Base-by-base conservation (phyloP, 2,888 invertebrate genomes). In the Exephanes ischioxanthus region DNA sequence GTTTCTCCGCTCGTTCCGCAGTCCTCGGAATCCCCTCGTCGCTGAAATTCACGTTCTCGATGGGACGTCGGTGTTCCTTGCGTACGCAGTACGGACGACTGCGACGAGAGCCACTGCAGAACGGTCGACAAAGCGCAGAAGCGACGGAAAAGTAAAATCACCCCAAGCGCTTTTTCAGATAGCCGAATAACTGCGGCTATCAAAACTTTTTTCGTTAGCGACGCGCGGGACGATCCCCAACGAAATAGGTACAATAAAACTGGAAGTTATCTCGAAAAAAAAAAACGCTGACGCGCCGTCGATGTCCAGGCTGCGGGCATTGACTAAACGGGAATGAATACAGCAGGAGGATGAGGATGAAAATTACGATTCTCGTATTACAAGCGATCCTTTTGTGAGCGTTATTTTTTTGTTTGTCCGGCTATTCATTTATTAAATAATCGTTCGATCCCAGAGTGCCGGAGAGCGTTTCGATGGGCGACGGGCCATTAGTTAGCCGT, bases 401-500 rank as follows among this genome's bases (percentile, higher is more conserved):
- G 30, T 68, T 72, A 70, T 79, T 79, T 78, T 63, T 67, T 22
- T 22, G 48, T 79, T 67, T 78, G 48, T 68, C 55, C 55, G 71
- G 72, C 77, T 77, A 80, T 85, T 77, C 80, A 80, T 83, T 80
- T 85, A 73, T 83, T 51, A 51, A 80, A 85, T 83, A 80, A 85
- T 85, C 83, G 85, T 80, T 77, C 58, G 68, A 70, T 71, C 16
- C 61, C 41, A 22, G 16, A 58, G 58, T 51, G 53, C 58, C 30
- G 37, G 79, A 48, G 82, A 86, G 84, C 73, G 80, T 84, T 84
- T 79, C 68, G 83, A 87, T 82, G 75, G 70, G 75, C 84, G 87
- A 83, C 87, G 84, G 82, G 75, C 87, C 87, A 88, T 88, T 88
- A 85, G 85, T 86, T 86, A 80, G 80, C 83, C 77, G 77, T 80